Evolutionary conservation across 2,113 vertebrate genomes (phyloP), one percentile per base, ranked within the genome.

Genomic region (Periophthalmus modestus): DNA sequence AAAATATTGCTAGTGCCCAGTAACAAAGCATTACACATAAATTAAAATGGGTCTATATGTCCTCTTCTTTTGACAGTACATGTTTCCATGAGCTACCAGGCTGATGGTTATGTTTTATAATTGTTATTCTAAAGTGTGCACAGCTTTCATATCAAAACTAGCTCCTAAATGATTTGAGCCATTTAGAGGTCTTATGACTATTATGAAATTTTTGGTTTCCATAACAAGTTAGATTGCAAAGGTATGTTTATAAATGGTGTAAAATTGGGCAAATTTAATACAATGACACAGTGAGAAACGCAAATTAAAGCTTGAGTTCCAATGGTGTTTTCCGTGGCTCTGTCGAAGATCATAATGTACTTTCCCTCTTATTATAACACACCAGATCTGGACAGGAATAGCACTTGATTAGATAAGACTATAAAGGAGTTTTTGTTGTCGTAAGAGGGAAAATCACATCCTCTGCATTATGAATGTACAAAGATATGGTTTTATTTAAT

Each of bases 351-450:
- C 80, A 85, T 46, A 21, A 81, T 79, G 77, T 80, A 21, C 75
- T 85, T 74, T 72, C 67, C 73, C 71, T 55, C 72, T 47, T 54
- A 69, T 77, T 57, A 78, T 76, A 78, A 87, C 74, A 54, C 68
- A 62, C 66, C 67, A 82, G 82, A 91, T 88, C 85, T 79, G 83
- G 33, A 82, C 55, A 76, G 57, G 68, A 90, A 89, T 84, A 89
- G 86, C 89, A 90, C 91, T 90, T 90, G 87, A 86, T 81, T 78
- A 80, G 7, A 76, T 75, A 28, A 72, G 4, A 7, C 6, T 43
- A 72, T 52, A 55, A 61, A 65, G 23, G 2, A 46, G 4, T 39
- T 28, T 61, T 69, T 85, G 36, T 63, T 48, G 58, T 7, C 4
- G 13, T 62, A 55, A 46, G 43, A 65, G 43, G 11, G 50, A 23